phyloP scores from a whole-genome alignment of 2,113 vertebrate genomes.

The Nannospalax galili region DNA sequence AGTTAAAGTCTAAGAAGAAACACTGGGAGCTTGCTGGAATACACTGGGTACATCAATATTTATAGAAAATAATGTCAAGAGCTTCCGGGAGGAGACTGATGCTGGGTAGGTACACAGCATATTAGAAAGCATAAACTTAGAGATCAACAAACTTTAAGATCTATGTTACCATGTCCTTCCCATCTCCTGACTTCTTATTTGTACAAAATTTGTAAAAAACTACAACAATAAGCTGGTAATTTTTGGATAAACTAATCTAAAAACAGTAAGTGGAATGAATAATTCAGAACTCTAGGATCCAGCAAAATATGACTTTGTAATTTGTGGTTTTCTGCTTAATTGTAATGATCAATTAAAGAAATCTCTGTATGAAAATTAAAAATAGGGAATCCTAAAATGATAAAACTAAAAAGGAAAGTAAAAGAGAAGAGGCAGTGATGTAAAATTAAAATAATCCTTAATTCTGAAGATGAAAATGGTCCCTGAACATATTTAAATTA shows the following conservation, averaged over 20 bases:
- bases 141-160: conserved; percentile 68
- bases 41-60: conserved; percentile 79
- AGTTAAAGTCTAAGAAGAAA: conserved; percentile 83
- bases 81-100: conserved; percentile 82
- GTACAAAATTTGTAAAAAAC: conserved; percentile 40
- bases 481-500: conserved; percentile 79
- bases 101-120: conserved; percentile 74
- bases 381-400: conserved; percentile 78
- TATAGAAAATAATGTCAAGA: conserved; percentile 82
- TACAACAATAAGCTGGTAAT: conserved; percentile 63
- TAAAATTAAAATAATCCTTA: conserved; percentile 83
- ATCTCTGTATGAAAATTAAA: conserved; percentile 81
- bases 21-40: conserved; percentile 74
- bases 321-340: conserved; percentile 74
- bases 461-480: conserved; percentile 80
- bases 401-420: conserved; percentile 75
- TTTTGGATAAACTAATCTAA: conserved; percentile 70
- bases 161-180: conserved; percentile 27
- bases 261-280: conserved; percentile 75
- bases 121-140: conserved; percentile 76
- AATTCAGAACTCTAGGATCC: conserved; percentile 76
- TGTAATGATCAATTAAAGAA: conserved; percentile 80
- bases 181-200: conserved; percentile 33
- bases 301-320: conserved; percentile 75
- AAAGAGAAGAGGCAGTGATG: conserved; percentile 77